These are phyloP conservation scores for Hylomyscus alleni DNA, from an alignment of 2,797 vertebrate genomes.

Conservation along the genomic window DNA sequence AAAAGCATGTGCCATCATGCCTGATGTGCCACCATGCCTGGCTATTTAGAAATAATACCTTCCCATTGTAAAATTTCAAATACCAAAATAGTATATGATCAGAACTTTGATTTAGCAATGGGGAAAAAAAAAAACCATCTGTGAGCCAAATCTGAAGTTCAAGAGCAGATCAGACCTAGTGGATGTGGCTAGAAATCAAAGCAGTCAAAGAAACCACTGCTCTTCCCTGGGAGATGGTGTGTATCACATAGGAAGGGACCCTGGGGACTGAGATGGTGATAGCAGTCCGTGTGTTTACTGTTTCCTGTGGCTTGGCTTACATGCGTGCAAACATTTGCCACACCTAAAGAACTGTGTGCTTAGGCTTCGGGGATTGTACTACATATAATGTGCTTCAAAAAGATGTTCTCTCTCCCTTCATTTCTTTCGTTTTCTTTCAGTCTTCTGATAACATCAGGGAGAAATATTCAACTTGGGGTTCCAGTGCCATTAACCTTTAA, in stretches of 20 bases:
- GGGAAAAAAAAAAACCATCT: not conserved
- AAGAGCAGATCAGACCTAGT: not conserved
- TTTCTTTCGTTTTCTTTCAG: not conserved
- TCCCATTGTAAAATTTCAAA: constrained; percentile 25
- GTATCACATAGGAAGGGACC: not conserved
- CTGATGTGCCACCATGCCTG: not conserved
- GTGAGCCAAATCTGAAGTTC: not conserved
- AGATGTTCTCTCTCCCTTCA: not conserved
- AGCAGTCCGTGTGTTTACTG: not conserved
- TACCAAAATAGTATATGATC: not conserved
- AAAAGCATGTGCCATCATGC: not conserved
- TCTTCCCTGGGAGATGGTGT: not conserved
- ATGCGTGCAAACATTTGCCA: not conserved
- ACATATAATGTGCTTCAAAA: not conserved
- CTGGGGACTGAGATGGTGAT: not conserved
- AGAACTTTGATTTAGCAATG: constrained; percentile 39
- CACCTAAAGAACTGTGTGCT: not conserved
- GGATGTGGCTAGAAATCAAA: not conserved
- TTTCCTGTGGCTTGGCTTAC: not conserved
- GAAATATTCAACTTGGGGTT: not conserved
- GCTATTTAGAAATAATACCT: not conserved
- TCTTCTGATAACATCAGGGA: not conserved
- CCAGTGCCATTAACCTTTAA: not conserved
- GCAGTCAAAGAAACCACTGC: not conserved
- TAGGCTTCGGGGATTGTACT: not conserved